These are phyloP conservation scores for Sebastes minor DNA, from an alignment of 2,797 vertebrate genomes.

Conservation along the genomic window DNA sequence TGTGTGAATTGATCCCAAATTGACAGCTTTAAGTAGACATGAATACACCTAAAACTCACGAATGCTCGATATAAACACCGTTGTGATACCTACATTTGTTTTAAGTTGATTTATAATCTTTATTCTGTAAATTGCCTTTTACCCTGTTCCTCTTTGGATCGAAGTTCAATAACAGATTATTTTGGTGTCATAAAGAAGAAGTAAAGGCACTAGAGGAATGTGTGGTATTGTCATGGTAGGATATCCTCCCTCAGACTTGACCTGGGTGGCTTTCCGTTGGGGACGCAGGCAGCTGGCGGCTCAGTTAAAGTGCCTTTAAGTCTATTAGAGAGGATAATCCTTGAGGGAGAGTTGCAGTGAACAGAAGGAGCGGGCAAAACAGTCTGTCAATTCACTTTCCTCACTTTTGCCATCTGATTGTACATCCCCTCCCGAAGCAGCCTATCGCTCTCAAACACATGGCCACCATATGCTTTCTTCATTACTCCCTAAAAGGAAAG, in stretches of 20 bases:
- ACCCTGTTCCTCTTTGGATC: neutral
- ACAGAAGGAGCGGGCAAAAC: conserved; percentile 54
- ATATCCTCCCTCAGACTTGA: conserved; percentile 62
- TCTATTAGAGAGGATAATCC: conserved; percentile 83
- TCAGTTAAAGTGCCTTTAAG: conserved; percentile 81
- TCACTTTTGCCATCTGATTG: conserved; percentile 43
- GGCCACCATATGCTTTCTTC: conserved; percentile 61
- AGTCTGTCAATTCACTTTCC: conserved; percentile 62
- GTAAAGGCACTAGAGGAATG: conserved; percentile 40
- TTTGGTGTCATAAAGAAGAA: conserved; percentile 3
- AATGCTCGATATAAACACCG: neutral
- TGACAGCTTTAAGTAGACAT: neutral
- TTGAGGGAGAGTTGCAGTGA: conserved; percentile 59
- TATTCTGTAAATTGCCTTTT: neutral
- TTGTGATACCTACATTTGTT: neutral
- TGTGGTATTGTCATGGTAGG: conserved; percentile 44
- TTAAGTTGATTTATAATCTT: neutral
- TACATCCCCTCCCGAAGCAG: conserved; percentile 6
- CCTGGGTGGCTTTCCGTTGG: conserved; percentile 52
- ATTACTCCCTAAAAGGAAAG: conserved; percentile 35
- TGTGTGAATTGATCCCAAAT: neutral
- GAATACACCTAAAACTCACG: neutral
- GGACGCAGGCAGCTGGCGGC: conserved; percentile 77
- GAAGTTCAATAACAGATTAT: neutral
- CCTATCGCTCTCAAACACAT: conserved; percentile 47